Conservation (phyloP, 2,888 invertebrate species). For the Melinaea marsaeus region DNA sequence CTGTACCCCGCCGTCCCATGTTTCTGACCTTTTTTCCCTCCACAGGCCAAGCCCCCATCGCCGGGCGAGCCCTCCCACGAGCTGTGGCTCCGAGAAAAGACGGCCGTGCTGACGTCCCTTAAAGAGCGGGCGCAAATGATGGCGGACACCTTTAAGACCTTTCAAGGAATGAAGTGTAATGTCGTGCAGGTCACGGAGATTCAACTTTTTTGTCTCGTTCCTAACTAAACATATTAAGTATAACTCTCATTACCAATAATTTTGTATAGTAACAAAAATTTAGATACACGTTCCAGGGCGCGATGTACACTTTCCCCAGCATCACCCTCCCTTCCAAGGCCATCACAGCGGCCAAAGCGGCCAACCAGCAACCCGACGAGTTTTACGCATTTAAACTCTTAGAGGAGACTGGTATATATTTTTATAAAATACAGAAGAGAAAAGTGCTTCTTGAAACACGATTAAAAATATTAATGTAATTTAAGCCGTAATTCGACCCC, state of each 20-base stretch:
- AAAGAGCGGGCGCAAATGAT: constrained; percentile 88
- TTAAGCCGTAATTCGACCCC: no score
- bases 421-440: constrained; percentile 8
- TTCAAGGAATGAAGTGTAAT: constrained; percentile 93
- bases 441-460: constrained; percentile 2
- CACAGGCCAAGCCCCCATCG: constrained; percentile 85
- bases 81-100: constrained; percentile 85
- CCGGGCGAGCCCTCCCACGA: constrained; percentile 93
- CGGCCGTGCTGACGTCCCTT: constrained; percentile 84
- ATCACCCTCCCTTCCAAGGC: constrained; percentile 90
- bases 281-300: constrained; percentile 78
- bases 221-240: no score
- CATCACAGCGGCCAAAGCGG: constrained; percentile 87
- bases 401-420: constrained; percentile 83
- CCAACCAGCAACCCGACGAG: constrained; percentile 87
- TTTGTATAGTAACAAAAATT: no score
- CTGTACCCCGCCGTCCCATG: no score
- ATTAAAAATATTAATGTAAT: no score
- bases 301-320: constrained; percentile 99
- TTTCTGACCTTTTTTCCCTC: no score
- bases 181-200: constrained; percentile 72
- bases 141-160: constrained; percentile 91
- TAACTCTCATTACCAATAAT: no score
- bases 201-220: no score
- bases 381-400: constrained; percentile 96